phyloP scores from a whole-genome alignment of 2,888 invertebrate genomes.

The Phaonia tiefii region DNA sequence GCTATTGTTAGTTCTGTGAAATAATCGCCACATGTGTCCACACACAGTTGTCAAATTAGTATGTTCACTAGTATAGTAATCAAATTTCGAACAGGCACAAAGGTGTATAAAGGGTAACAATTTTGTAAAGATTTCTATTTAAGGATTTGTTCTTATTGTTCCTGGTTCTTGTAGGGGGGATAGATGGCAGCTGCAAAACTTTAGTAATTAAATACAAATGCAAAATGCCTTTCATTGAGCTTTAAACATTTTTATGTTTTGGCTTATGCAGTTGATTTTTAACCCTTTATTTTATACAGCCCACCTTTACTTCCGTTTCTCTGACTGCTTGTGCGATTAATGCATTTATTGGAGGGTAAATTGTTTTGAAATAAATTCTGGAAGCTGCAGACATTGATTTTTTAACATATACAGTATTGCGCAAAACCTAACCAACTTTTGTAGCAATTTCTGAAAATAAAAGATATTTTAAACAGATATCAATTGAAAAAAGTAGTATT shows the following conservation, averaged over 20 bases:
- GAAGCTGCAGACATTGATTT: too few species aligned
- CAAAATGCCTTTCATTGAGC: too few species aligned
- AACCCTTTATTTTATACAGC: slow-evolving; percentile 14
- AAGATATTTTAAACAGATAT: too few species aligned
- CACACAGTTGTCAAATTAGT: too few species aligned
- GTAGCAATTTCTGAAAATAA: too few species aligned
- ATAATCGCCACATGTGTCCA: background rate
- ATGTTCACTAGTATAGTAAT: background rate
- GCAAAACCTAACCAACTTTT: too few species aligned
- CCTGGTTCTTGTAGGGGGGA: slow-evolving; percentile 8
- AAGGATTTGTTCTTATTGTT: slow-evolving; percentile 6
- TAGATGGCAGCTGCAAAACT: slow-evolving; percentile 51
- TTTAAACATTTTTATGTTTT: background rate
- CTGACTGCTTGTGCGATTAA: background rate
- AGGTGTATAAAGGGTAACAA: background rate
- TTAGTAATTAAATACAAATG: slow-evolving; percentile 43
- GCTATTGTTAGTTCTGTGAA: too few species aligned
- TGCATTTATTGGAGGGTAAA: too few species aligned
- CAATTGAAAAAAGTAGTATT: too few species aligned
- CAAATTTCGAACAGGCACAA: background rate
- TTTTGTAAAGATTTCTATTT: slow-evolving; percentile 6
- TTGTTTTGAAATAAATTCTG: too few species aligned
- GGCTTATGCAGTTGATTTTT: background rate
- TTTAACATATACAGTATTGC: too few species aligned
- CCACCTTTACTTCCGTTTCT: slow-evolving; percentile 11